These are phyloP conservation scores for Coenonympha glycerion DNA, from an alignment of 2,888 invertebrate genomes.

Conservation along the genomic window DNA sequence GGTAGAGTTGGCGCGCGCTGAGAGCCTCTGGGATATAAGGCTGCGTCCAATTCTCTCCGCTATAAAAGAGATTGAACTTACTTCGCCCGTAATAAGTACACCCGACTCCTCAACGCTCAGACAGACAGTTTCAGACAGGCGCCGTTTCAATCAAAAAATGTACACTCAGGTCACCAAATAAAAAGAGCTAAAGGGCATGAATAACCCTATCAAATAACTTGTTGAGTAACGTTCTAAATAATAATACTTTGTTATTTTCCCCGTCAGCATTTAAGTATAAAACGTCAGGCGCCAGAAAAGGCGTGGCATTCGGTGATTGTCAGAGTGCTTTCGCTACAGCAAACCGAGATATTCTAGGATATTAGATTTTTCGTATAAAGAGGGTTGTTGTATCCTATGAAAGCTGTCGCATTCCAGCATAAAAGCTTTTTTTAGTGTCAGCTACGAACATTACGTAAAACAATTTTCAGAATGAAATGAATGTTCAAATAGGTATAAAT, in stretches of 20 bases:
- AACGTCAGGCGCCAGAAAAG: constrained; percentile 20
- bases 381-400: constrained; percentile 29
- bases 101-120: constrained; percentile 42
- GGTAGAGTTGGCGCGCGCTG: constrained; percentile 55
- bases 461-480: background rate
- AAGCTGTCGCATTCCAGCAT: constrained; percentile 10
- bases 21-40: constrained; percentile 50
- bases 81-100: constrained; percentile 63
- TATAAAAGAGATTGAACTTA: constrained; percentile 72
- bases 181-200: constrained; percentile 23
- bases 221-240: constrained; percentile 20
- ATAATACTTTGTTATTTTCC: constrained; percentile 12
- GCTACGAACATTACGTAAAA: background rate
- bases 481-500: background rate
- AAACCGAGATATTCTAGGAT: constrained; percentile 40
- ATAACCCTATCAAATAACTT: constrained; percentile 23
- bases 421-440: background rate
- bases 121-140: constrained; percentile 44
- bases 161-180: constrained; percentile 32
- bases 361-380: constrained; percentile 48
- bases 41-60: constrained; percentile 58
- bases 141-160: constrained; percentile 46
- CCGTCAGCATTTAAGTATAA: constrained; percentile 12
- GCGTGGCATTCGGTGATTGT: constrained; percentile 20
- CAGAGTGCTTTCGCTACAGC: constrained; percentile 18